A percentile compares a stretch with the other conserved stretches of the same genome.
Conservation (phyloP, 2,888 invertebrate genomes). For the Melanophora roralis region DNA sequence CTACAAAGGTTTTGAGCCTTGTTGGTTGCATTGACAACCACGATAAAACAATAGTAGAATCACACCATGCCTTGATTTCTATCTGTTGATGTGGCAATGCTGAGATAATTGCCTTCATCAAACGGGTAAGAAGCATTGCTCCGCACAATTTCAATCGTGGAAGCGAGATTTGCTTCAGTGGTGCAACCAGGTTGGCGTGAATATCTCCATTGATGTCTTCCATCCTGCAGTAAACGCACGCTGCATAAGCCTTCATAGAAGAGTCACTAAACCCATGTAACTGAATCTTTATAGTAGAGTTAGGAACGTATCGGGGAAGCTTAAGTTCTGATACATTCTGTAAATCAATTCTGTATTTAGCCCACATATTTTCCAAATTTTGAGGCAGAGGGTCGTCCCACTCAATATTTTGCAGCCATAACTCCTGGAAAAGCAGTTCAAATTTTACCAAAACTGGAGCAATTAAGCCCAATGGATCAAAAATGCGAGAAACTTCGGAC, state of each 20-base stretch:
- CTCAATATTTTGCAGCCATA: slow-evolving; percentile 48
- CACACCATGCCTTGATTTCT: slow-evolving; percentile 26
- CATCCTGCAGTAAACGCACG: neutral
- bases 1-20: slow-evolving; percentile 33
- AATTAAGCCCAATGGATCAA: slow-evolving; percentile 27
- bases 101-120: neutral
- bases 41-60: slow-evolving; percentile 18
- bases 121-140: slow-evolving; percentile 1
- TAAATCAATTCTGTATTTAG: slow-evolving; percentile 3
- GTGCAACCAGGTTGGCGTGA: neutral
- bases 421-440: slow-evolving; percentile 44
- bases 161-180: slow-evolving; percentile 1
- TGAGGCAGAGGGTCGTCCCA: slow-evolving; percentile 56
- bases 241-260: slow-evolving; percentile 25
- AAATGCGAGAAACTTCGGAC: slow-evolving; percentile 27
- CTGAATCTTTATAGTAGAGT: neutral
- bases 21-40: slow-evolving; percentile 17
- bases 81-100: neutral
- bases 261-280: slow-evolving; percentile 29
- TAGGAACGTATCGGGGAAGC: neutral
- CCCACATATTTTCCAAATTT: slow-evolving; percentile 4
- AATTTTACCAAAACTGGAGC: slow-evolving; percentile 32
- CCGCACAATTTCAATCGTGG: neutral
- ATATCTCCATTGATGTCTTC: neutral
- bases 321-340: neutral